Conservation (phyloP, 53 echinoderm and acorn worm genomes). For the Zoroaster sp. region DNA sequence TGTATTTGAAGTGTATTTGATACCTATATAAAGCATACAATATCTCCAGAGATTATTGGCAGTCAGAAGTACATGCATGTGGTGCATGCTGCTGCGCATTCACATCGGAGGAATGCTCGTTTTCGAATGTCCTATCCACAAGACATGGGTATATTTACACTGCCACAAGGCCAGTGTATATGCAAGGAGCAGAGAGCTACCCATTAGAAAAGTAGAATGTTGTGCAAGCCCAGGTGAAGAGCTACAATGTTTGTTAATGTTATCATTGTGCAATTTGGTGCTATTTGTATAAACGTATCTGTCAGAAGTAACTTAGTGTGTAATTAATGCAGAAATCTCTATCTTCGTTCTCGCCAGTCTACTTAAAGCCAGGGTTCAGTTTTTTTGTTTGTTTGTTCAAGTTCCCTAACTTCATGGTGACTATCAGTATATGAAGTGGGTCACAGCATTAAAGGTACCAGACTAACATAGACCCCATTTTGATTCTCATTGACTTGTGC, state of each 20-base stretch:
- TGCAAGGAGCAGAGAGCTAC: neutral
- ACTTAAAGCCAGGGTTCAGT: neutral
- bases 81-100: too few relatives aligned
- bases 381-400: neutral
- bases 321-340: neutral
- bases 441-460: too few relatives aligned
- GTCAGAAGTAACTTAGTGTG: neutral
- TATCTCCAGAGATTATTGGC: too few relatives aligned
- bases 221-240: neutral
- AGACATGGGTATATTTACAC: too few relatives aligned
- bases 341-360: neutral
- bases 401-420: too few relatives aligned
- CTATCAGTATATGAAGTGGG: neutral
- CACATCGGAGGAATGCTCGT: too few relatives aligned
- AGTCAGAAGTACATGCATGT: too few relatives aligned
- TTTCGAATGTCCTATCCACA: too few relatives aligned
- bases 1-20: too few relatives aligned
- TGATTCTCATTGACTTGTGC: neutral
- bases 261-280: neutral
- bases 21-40: too few relatives aligned
- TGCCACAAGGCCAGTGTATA: too few relatives aligned
- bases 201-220: neutral
- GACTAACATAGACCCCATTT: neutral
- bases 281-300: neutral
- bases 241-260: neutral